These are phyloP conservation scores for Phycodurus eques DNA, from an alignment of 2,113 vertebrate genomes.

Conservation along the genomic window DNA sequence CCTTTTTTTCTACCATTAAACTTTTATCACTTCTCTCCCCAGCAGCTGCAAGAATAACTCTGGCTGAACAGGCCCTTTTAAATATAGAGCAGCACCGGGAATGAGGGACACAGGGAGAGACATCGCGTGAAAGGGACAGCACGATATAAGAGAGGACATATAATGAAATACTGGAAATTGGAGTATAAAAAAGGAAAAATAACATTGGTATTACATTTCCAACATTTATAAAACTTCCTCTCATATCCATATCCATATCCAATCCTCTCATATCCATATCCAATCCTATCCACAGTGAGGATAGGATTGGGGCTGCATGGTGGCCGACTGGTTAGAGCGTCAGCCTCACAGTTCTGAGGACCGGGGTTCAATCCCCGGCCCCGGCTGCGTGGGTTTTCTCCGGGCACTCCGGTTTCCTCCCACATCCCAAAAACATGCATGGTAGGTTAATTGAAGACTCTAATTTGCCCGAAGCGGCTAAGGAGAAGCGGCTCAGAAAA, in stretches of 20 bases:
- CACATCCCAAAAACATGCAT: no score
- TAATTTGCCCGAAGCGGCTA: no score
- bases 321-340: no score
- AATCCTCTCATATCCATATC: no score
- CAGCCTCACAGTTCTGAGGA: no score
- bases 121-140: constrained; percentile 16
- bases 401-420: no score
- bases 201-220: neutral
- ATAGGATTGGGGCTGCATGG: no score
- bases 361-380: no score
- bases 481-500: no score
- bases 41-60: constrained; percentile 75
- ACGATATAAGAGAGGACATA: constrained; percentile 7
- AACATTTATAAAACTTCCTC: constrained; percentile 45
- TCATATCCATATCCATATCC: constrained; percentile 33
- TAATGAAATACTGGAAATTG: neutral
- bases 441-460: no score
- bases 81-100: constrained; percentile 73
- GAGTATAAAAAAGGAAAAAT: neutral
- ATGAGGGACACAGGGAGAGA: constrained; percentile 38
- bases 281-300: no score
- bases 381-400: no score
- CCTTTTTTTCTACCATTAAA: constrained; percentile 71
- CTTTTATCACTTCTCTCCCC: constrained; percentile 72
- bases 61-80: constrained; percentile 71